A percentile compares a stretch with the other conserved stretches of the same genome.
phyloP scores from a whole-genome alignment of 2,797 vertebrate genomes.

The Menidia menidia region DNA sequence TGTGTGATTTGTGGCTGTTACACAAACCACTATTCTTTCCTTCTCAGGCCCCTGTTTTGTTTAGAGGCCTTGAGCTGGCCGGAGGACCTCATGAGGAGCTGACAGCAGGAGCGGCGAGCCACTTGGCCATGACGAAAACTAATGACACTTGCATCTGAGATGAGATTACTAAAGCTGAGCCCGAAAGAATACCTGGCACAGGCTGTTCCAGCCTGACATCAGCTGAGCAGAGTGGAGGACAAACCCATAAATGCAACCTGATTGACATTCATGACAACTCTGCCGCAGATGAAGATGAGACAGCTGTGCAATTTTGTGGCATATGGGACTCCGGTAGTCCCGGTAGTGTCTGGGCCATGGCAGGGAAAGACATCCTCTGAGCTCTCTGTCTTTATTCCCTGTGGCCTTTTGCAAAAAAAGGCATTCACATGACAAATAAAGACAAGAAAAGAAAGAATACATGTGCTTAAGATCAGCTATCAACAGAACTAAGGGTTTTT shows the following conservation, averaged over 20 bases:
- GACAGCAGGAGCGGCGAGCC: conserved; percentile 56
- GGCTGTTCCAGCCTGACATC: conserved; percentile 39
- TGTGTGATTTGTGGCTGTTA: conserved; percentile 68
- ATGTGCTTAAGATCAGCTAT: neutral
- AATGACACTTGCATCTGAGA: conserved; percentile 78
- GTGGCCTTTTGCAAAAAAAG: conserved; percentile 22
- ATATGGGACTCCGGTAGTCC: conserved; percentile 36
- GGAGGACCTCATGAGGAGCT: conserved; percentile 48
- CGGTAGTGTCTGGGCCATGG: conserved; percentile 34
- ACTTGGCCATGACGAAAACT: conserved; percentile 72
- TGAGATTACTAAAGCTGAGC: conserved; percentile 71
- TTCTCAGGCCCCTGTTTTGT: conserved; percentile 40
- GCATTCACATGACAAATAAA: neutral
- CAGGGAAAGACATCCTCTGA: conserved; percentile 55
- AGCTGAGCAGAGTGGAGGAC: conserved; percentile 15
- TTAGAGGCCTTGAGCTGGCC: conserved; percentile 47
- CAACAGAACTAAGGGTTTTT: neutral
- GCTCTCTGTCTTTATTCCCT: conserved; percentile 46
- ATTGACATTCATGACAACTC: conserved; percentile 24
- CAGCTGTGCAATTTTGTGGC: conserved; percentile 62
- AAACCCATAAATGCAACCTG: conserved; percentile 28
- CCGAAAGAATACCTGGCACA: conserved; percentile 61
- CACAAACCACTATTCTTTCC: conserved; percentile 40
- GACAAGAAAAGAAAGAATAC: neutral
- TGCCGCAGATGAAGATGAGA: conserved; percentile 31